These are phyloP conservation scores for Cryptoblepharus egeriae DNA, from an alignment of 2,797 vertebrate species.

Conservation along the genomic window DNA sequence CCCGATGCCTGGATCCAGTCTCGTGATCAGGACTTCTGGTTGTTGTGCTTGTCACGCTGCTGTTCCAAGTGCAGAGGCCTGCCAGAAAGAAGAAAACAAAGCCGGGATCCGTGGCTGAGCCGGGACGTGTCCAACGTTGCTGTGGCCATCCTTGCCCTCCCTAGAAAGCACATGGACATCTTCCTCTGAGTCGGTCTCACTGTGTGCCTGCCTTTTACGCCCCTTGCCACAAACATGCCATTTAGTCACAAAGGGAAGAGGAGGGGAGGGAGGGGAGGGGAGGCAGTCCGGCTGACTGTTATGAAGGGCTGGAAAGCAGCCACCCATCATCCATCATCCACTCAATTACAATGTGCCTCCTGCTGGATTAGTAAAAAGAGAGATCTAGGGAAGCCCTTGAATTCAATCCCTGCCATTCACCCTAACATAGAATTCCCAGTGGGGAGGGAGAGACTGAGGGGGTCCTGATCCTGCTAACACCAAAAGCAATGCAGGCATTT, in stretches of 20 bases:
- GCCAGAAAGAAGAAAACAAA: no score
- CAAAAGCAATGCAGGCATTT: not conserved
- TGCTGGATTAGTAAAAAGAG: not conserved
- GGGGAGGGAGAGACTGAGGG: no score
- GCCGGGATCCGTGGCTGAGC: no score
- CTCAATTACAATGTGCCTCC: not conserved
- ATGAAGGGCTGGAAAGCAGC: not conserved
- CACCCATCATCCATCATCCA: conserved; percentile 2
- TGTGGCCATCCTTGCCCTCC: no score
- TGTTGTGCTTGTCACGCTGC: no score
- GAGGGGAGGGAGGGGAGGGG: not conserved
- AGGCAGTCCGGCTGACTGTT: no score
- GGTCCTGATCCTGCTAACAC: no score
- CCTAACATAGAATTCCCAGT: not conserved
- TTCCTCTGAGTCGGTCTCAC: not conserved
- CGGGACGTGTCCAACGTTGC: no score
- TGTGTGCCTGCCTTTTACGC: not conserved
- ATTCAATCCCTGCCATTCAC: not conserved
- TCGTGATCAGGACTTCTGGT: no score
- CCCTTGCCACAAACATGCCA: not conserved
- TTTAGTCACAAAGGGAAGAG: no score
- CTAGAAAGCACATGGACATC: not conserved
- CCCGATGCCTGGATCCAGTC: no score
- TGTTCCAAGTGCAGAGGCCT: no score
- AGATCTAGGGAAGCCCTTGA: not conserved